Conservation (phyloP, 35 echinoderm and acorn worm species). For the Strongylocentrotus purpuratus region DNA sequence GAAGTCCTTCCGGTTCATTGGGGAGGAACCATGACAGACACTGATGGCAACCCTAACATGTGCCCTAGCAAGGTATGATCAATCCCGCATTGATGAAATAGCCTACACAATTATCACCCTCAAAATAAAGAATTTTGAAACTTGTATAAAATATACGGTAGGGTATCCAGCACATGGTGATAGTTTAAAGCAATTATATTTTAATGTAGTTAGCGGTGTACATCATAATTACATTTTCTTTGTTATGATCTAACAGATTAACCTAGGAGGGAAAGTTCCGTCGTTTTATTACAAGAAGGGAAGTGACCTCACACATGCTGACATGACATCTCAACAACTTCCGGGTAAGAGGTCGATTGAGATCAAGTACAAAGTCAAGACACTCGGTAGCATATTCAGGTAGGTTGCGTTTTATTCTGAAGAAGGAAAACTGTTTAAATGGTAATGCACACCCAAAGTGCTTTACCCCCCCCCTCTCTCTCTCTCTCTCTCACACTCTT, state of each 20-base stretch:
- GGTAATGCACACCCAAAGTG: too few species aligned
- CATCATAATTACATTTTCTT: background rate
- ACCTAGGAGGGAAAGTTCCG: slow-evolving; percentile 40
- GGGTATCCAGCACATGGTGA: too few species aligned
- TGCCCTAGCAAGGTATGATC: background rate
- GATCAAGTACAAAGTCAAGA: slow-evolving; percentile 41
- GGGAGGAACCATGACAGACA: slow-evolving; percentile 72
- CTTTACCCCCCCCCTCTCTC: background rate
- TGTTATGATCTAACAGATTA: slow-evolving; percentile 21
- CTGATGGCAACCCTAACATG: slow-evolving; percentile 78
- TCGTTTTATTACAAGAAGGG: slow-evolving; percentile 17
- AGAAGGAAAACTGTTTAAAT: too few species aligned
- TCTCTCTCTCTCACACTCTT: background rate
- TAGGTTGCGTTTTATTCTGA: background rate
- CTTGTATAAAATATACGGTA: too few species aligned
- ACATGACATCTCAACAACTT: slow-evolving; percentile 30
- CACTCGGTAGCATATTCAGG: slow-evolving; percentile 40
- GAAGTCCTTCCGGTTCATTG: slow-evolving; percentile 76
- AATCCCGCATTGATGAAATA: too few species aligned
- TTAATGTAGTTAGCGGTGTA: too few species aligned
- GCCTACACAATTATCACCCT: too few species aligned
- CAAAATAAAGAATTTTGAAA: too few species aligned
- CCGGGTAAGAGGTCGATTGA: slow-evolving; percentile 38
- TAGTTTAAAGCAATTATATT: too few species aligned
- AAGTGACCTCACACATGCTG: slow-evolving; percentile 13